Conservation (phyloP, 2,113 vertebrate genomes). For the Ancistrus triradiatus region DNA sequence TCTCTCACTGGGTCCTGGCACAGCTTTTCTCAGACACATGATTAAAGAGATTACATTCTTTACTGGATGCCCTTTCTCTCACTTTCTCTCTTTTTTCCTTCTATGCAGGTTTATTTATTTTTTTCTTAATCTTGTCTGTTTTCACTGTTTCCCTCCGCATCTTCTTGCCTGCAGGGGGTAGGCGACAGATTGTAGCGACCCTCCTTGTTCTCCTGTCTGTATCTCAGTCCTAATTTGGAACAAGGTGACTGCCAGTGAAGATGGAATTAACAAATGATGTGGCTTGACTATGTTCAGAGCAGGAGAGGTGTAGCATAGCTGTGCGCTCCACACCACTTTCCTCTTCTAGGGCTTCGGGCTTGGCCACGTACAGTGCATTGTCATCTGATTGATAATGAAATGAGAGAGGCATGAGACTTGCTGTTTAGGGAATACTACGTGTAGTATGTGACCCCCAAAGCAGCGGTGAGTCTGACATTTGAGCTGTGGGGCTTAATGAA, state of each 20-base stretch:
- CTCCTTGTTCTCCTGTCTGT: neutral
- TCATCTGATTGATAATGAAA: constrained; percentile 35
- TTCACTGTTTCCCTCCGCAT: neutral
- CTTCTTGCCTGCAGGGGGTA: neutral
- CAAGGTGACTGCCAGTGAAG: constrained; percentile 33
- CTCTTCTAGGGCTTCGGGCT: constrained; percentile 30
- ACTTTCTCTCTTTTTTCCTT: neutral
- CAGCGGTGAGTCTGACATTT: constrained; percentile 31
- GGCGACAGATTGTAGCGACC: neutral
- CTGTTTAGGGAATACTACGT: constrained; percentile 33
- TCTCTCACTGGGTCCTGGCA: constrained; percentile 19
- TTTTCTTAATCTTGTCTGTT: neutral
- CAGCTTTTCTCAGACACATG: constrained; percentile 26
- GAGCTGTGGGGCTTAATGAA: constrained; percentile 40
- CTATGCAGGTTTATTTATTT: neutral
- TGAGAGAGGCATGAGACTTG: neutral
- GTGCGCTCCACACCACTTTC: neutral
- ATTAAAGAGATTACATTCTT: constrained; percentile 44
- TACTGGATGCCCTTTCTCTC: constrained; percentile 18
- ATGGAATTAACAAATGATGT: constrained; percentile 32
- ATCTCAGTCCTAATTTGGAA: constrained; percentile 13
- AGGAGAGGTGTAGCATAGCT: neutral
- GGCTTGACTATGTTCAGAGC: constrained; percentile 1
- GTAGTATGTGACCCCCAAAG: constrained; percentile 26
- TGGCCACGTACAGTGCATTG: constrained; percentile 6